Percentiles rank a stretch among this genome's conserved stretches.
Evolutionary conservation across 2,888 invertebrate genomes (phyloP).

Genomic region (Anthophora plumipes): DNA sequence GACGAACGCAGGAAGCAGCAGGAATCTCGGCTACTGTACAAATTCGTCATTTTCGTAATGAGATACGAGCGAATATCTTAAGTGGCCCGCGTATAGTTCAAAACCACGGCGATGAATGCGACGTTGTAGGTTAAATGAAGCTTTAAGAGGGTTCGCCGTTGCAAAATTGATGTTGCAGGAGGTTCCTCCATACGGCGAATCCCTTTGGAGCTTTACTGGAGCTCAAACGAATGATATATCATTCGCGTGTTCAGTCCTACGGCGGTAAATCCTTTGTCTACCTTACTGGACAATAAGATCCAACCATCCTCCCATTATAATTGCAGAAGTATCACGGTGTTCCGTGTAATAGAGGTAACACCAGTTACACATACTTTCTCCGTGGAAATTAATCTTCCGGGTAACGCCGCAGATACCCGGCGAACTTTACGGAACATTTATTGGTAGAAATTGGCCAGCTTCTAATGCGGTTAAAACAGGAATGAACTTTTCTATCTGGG

Average conservation of each 20-base stretch:
- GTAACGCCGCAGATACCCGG: background rate
- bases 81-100: slow-evolving; percentile 57
- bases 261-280: background rate
- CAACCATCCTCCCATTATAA: background rate
- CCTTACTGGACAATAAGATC: slow-evolving; percentile 14
- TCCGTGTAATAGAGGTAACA: background rate
- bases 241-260: slow-evolving; percentile 28
- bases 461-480: background rate
- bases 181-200: background rate
- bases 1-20: background rate
- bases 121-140: slow-evolving; percentile 49
- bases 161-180: slow-evolving; percentile 61
- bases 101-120: slow-evolving; percentile 23
- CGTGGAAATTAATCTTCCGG: slow-evolving; percentile 33
- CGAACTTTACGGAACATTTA: slow-evolving; percentile 1
- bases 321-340: background rate
- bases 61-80: slow-evolving; percentile 46
- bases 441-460: background rate
- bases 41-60: slow-evolving; percentile 48
- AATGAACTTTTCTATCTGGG: slow-evolving; percentile 5
- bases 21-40: background rate
- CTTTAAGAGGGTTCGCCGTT: slow-evolving; percentile 24
- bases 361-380: background rate
- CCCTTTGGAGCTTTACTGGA: slow-evolving; percentile 1
- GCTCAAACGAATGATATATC: slow-evolving; percentile 66